These are phyloP conservation scores for Gobio gobio DNA, from an alignment of 2,113 vertebrate genomes.

Conservation along the genomic window DNA sequence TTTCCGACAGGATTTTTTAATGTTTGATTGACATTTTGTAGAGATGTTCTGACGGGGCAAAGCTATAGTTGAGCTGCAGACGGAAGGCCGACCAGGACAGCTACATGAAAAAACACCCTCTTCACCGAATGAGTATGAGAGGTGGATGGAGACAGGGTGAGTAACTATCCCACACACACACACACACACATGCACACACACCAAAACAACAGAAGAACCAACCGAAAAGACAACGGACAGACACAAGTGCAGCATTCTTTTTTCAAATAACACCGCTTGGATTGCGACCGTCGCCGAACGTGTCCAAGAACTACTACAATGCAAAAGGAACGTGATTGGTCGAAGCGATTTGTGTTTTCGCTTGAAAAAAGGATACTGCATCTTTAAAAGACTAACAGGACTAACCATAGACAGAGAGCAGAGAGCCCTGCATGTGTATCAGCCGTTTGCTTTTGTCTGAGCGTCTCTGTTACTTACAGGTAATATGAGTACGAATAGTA, in stretches of 20 bases:
- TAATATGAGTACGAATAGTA: constrained; percentile 99
- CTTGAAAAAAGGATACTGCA: constrained; percentile 99
- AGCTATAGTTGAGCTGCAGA: not conserved
- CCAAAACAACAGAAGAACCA: constrained; percentile 20
- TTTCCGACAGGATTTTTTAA: not conserved
- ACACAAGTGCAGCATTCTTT: constrained; percentile 87
- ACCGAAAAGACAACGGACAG: constrained; percentile 42
- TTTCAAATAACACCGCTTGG: constrained; percentile 80
- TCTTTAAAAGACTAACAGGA: constrained; percentile 88
- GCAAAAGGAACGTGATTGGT: constrained; percentile 66
- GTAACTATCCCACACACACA: constrained; percentile 61
- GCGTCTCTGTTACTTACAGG: constrained; percentile 97
- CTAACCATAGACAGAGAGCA: constrained; percentile 69
- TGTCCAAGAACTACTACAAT: constrained; percentile 45
- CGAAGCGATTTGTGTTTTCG: constrained; percentile 77
- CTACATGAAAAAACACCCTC: not conserved
- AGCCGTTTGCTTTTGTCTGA: constrained; percentile 51
- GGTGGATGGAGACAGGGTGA: constrained; percentile 72
- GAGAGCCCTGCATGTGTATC: constrained; percentile 62
- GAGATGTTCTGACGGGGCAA: not conserved
- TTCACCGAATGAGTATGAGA: constrained; percentile 8
- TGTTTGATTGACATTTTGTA: not conserved
- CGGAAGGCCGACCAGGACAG: not conserved
- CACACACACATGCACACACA: constrained; percentile 37
- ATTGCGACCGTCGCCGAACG: constrained; percentile 47